Evolutionary conservation across 2,888 invertebrate genomes (phyloP).

Genomic region (Orthonychiurus folsomi): DNA sequence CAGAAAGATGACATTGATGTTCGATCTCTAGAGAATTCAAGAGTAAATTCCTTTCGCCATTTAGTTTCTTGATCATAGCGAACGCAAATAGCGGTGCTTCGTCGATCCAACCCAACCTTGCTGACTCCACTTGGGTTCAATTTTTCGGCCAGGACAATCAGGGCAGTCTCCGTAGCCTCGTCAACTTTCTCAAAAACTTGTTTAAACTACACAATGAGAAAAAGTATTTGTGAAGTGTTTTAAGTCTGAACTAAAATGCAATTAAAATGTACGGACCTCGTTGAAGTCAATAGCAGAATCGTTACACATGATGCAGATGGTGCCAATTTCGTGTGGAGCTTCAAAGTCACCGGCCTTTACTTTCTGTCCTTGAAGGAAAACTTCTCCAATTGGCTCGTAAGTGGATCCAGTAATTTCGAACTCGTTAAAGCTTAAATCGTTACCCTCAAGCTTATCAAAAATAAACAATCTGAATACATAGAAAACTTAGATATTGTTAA

Average conservation of each 20-base stretch:
- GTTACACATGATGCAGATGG: constrained; percentile 98
- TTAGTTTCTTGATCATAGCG: constrained; percentile 93
- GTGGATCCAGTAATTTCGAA: constrained; percentile 99
- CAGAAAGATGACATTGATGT: constrained; percentile 99
- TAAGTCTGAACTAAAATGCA: no score
- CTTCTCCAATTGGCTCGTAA: constrained; percentile 96
- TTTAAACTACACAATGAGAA: constrained; percentile 62
- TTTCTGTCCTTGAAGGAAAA: constrained; percentile 78
- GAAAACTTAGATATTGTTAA: no score
- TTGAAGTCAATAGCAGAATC: constrained; percentile 99
- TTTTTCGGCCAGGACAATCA: constrained; percentile 96
- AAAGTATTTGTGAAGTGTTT: constrained; percentile 11
- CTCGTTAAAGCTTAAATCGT: constrained; percentile 83
- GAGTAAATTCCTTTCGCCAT: constrained; percentile 99
- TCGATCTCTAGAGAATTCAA: constrained; percentile 99
- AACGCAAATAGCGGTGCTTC: constrained; percentile 82
- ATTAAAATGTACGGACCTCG: constrained; percentile 50
- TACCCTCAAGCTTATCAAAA: constrained; percentile 83
- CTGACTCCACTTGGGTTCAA: constrained; percentile 87
- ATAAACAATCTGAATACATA: constrained; percentile 75
- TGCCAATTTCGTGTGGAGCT: constrained; percentile 83
- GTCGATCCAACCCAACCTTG: constrained; percentile 82
- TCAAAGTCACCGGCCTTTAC: constrained; percentile 79
- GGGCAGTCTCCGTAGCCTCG: constrained; percentile 98
- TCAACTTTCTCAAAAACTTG: constrained; percentile 98